Conservation (phyloP, 1,140 invertebrate species). For the Mya arenaria region DNA sequence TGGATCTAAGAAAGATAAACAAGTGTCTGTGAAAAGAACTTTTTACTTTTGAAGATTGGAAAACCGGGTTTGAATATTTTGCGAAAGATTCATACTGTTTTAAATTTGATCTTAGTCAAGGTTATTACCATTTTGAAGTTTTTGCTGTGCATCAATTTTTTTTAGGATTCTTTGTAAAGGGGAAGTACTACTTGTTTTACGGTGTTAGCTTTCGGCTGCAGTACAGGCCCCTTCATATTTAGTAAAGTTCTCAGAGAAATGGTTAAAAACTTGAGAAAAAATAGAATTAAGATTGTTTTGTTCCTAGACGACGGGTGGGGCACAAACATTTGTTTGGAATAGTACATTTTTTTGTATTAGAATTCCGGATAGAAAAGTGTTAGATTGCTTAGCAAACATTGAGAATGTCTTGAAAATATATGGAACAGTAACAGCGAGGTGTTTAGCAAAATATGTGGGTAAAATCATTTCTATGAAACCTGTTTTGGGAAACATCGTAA, state of each 20-base stretch:
- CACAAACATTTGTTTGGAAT: conserved; percentile 24
- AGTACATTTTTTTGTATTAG: conserved; percentile 21
- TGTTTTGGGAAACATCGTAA: conserved; percentile 40
- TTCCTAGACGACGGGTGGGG: conserved; percentile 55
- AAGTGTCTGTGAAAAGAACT: conserved; percentile 29
- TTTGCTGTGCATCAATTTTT: no score
- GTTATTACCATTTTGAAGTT: conserved; percentile 42
- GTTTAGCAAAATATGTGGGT: conserved; percentile 19
- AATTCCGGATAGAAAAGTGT: conserved; percentile 40
- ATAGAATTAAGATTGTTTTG: conserved; percentile 43
- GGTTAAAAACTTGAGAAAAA: conserved; percentile 51
- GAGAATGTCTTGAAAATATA: not conserved
- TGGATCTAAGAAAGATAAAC: conserved; percentile 36
- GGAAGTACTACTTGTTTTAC: conserved; percentile 48
- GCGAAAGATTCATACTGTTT: conserved; percentile 14
- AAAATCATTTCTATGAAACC: conserved; percentile 54
- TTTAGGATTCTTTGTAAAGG: not conserved
- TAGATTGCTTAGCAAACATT: not conserved
- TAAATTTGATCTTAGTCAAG: conserved; percentile 41
- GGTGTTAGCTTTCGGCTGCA: conserved; percentile 47
- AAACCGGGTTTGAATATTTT: conserved; percentile 19
- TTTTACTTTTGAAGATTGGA: conserved; percentile 32
- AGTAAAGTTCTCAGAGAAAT: conserved; percentile 41
- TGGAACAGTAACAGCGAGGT: not conserved
- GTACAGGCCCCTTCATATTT: conserved; percentile 39